A percentile compares a stretch with the other conserved stretches of the same genome.
These are phyloP conservation scores for Drosophila prolongata DNA, from an alignment of 2,888 invertebrate species.

Conservation along the genomic window DNA sequence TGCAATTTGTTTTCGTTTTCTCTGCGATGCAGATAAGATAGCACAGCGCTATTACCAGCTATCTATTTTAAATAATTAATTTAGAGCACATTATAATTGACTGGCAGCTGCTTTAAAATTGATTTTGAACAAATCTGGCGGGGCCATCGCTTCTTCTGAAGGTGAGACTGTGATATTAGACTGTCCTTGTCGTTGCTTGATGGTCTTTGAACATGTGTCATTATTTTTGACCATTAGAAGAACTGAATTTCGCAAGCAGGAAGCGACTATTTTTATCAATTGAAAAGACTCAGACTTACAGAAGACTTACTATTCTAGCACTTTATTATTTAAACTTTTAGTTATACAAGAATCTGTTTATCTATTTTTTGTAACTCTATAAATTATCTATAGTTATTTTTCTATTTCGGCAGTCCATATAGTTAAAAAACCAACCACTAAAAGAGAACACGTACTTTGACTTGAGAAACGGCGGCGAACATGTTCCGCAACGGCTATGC, in stretches of 20 bases:
- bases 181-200: constrained; percentile 13
- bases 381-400: too few relatives aligned
- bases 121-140: constrained; percentile 16
- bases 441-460: constrained; percentile 50
- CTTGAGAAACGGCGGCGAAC: constrained; percentile 55
- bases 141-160: constrained; percentile 29
- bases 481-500: constrained; percentile 67
- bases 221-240: too few relatives aligned
- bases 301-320: too few relatives aligned
- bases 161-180: constrained; percentile 4
- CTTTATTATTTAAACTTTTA: too few relatives aligned
- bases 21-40: constrained; percentile 29
- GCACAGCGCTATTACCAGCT: background rate
- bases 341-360: too few relatives aligned
- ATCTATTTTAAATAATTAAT: constrained; percentile 32
- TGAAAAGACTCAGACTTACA: too few relatives aligned
- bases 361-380: too few relatives aligned
- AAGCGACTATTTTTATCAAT: too few relatives aligned
- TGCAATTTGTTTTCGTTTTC: constrained; percentile 32
- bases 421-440: background rate
- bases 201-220: background rate
- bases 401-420: too few relatives aligned
- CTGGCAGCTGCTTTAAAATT: constrained; percentile 15
- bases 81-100: constrained; percentile 26
- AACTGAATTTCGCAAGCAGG: too few relatives aligned